Evolutionary conservation across 1,140 invertebrate genomes (phyloP), one percentile per base, ranked within the genome.

Genomic region (Drosophila leontia): DNA sequence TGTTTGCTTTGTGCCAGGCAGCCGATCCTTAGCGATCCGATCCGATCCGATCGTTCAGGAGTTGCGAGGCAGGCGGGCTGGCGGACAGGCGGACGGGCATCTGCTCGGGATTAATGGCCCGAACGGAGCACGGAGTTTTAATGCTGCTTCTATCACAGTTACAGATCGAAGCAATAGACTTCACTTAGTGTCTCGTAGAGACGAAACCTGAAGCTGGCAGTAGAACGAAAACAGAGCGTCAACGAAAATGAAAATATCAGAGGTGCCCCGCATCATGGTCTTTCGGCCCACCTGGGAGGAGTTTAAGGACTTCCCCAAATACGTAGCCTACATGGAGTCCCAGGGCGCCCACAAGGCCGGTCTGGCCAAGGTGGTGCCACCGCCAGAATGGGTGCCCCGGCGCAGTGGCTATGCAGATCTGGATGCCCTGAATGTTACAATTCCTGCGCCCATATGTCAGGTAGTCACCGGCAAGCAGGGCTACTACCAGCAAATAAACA

Each of bases 271-370:
- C n/a, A 93, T 93, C 44, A 92, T 92, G 95, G 97, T 98, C 5
- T 99, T 99, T 92, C 94, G 97, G 65, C 98, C 99, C 12, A 98
- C 98, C 1, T 97, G 96, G 95, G 98, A 99, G 44, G 98, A 99
- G 92, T 99, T 99, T 87, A 97, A 98, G 93, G 95, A 99, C 94
- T 99, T 99, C 92, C 94, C 96, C 2, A 97, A 96, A 91, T 99
- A 98, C 92, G 94, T 99, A 4, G 95, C 96, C 50, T 97, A 98
- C 82, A 99, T 99, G 95, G 98, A 99, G 92, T 96, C 96, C 3
- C 94, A 96, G 92, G 98, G 98, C 12, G 98, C 98, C 11, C 97
- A 99, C 92, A 98, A 97, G 92, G 98, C 98, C 75, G 99, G 98
- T 0, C 91, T 99, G 15, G 98, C 97, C 1, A 99, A 99, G 94